Conservation (phyloP, 2,888 invertebrate species). For the Orthosia incerta region DNA sequence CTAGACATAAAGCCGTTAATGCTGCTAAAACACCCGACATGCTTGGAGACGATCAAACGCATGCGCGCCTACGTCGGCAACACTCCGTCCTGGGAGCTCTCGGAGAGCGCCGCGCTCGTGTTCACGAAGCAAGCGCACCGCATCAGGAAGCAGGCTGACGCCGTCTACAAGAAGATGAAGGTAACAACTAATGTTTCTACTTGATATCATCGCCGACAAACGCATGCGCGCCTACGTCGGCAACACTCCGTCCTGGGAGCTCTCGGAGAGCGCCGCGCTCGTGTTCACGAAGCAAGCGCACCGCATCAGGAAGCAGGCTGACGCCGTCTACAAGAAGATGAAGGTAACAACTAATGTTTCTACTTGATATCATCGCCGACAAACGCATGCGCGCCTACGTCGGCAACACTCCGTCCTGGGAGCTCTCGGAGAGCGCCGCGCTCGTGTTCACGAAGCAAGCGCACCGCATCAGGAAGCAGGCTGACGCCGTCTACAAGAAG, state of each 20-base stretch:
- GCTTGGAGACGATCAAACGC: constrained; percentile 94
- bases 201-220: constrained; percentile 88
- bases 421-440: constrained; percentile 91
- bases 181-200: constrained; percentile 62
- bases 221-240: constrained; percentile 95
- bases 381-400: constrained; percentile 94
- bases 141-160: constrained; percentile 93
- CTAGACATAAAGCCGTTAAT: constrained; percentile 93
- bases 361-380: constrained; percentile 80
- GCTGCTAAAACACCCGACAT: constrained; percentile 95
- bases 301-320: constrained; percentile 93
- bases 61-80: constrained; percentile 95
- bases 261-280: constrained; percentile 90
- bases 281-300: constrained; percentile 93
- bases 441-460: constrained; percentile 93
- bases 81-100: constrained; percentile 93
- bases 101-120: constrained; percentile 90
- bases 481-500: constrained; percentile 88
- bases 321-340: constrained; percentile 83
- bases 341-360: constrained; percentile 72
- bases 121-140: constrained; percentile 93
- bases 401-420: constrained; percentile 95
- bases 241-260: constrained; percentile 94
- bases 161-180: constrained; percentile 81
- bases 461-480: constrained; percentile 93